Evolutionary conservation across 2,888 invertebrate species (phyloP), one percentile per base, ranked within the genome.

Genomic region (Lithophane socia): DNA sequence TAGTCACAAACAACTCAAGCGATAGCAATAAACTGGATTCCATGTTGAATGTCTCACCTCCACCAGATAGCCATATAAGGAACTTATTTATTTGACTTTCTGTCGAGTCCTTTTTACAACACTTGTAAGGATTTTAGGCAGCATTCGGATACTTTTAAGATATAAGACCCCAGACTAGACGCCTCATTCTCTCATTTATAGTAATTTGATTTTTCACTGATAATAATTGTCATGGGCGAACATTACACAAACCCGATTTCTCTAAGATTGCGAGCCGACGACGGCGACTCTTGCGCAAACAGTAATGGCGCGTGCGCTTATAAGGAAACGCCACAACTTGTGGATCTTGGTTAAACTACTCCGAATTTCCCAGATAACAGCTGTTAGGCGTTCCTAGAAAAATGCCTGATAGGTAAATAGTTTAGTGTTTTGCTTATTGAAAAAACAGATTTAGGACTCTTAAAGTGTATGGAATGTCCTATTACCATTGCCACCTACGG

Each of bases 171-270:
- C 10, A 21, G 8, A 60, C n/a, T 52, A 2, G 1, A 24, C 18
- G 5, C 18, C 29, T 44, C 37, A 24, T 47, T 64, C 12, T 49
- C 44, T 44, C 8, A 56, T 60, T 61, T 64, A 52, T 24, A 74
- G 52, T 73, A 76, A 47, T 72, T 77, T 71, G 63, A 70, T 58
- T 79, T 79, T 75, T 81, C 58, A 63, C 76, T 79, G 70, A 88
- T 85, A 87, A 81, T 77, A 87, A 81, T 77, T 72, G 84, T 86
- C 84, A 84, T 79, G 74, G 83, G 83, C 79, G 73, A 87, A 90
- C 83, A 90, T 93, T 94, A 88, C 93, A 91, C 91, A 93, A 94
- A 93, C 91, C 86, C 90, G 92, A 93, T 95, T 94, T 94, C 94
- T 92, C 92, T 89, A 85, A 84, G 87, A 90, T 92, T 93, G 90